Evolutionary conservation across 2,113 vertebrate genomes (phyloP).

Genomic region (Bubo scandiacus): DNA sequence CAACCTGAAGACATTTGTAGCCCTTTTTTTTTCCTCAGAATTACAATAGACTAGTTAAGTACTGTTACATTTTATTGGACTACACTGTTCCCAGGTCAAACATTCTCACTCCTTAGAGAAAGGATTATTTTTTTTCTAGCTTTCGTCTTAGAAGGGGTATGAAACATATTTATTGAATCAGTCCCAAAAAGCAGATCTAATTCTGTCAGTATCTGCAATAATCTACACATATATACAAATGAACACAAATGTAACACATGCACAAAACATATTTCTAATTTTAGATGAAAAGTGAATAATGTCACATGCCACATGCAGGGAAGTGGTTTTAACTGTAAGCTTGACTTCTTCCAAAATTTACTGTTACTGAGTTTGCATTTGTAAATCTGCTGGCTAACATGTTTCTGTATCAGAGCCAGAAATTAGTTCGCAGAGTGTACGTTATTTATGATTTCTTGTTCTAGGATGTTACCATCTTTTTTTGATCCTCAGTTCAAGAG

Average conservation of each 20-base stretch:
- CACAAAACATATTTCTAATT: not conserved
- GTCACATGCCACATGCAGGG: not conserved
- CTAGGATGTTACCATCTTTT: rapidly evolving
- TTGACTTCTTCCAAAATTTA: not conserved
- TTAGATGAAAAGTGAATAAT: not conserved
- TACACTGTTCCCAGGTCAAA: not conserved
- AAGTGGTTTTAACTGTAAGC: not conserved
- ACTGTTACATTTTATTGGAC: not conserved
- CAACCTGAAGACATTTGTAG: not conserved
- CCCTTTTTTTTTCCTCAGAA: not conserved
- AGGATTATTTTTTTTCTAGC: not conserved
- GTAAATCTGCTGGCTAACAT: not conserved
- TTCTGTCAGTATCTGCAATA: not conserved
- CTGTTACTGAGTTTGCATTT: not conserved
- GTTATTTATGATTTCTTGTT: not conserved
- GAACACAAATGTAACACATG: not conserved
- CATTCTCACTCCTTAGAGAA: not conserved
- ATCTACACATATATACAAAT: not conserved
- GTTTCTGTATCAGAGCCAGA: not conserved
- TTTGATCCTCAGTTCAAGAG: not conserved
- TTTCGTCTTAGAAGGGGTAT: not conserved
- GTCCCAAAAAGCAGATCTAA: not conserved
- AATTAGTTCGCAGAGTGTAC: not conserved
- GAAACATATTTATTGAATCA: not conserved
- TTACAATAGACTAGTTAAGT: not conserved